A percentile compares a stretch with the other conserved stretches of the same genome.
Conservation (phyloP, 2,797 vertebrate genomes). For the Alfaro cultratus region DNA sequence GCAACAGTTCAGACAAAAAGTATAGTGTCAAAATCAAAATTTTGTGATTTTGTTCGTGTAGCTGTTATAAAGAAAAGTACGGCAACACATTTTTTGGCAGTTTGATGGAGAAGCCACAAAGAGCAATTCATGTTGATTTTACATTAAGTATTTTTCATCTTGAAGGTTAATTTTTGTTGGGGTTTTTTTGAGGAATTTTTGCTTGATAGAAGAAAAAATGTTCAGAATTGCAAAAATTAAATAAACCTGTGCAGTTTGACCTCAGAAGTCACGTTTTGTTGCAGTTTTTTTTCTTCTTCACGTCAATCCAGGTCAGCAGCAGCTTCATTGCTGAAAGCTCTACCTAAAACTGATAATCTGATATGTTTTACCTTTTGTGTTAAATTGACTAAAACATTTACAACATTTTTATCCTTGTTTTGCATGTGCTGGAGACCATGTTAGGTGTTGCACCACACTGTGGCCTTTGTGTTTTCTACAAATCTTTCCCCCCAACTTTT, state of each 20-base stretch:
- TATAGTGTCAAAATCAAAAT: not conserved
- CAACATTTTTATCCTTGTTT: not conserved
- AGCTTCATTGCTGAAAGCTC: not conserved
- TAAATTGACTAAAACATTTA: not conserved
- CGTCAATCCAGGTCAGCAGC: not conserved
- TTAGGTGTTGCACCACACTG: not conserved
- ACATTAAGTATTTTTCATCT: not conserved
- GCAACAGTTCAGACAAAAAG: not conserved
- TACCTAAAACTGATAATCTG: not conserved
- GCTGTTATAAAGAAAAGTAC: not conserved
- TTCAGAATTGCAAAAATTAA: not conserved
- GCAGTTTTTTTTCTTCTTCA: not conserved
- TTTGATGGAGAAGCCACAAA: not conserved
- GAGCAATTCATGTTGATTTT: not conserved
- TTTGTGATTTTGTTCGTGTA: constrained; percentile 14
- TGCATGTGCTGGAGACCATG: not conserved
- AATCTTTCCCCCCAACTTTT: not conserved
- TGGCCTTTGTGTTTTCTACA: not conserved
- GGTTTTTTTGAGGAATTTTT: not conserved
- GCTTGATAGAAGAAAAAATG: not conserved
- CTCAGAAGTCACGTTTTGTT: not conserved
- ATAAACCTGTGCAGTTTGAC: not conserved
- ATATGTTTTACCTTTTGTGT: not conserved
- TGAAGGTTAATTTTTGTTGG: not conserved
- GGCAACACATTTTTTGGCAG: not conserved